Evolutionary conservation across 2,797 vertebrate species (phyloP).

Genomic region (Limnodromus scolopaceus): DNA sequence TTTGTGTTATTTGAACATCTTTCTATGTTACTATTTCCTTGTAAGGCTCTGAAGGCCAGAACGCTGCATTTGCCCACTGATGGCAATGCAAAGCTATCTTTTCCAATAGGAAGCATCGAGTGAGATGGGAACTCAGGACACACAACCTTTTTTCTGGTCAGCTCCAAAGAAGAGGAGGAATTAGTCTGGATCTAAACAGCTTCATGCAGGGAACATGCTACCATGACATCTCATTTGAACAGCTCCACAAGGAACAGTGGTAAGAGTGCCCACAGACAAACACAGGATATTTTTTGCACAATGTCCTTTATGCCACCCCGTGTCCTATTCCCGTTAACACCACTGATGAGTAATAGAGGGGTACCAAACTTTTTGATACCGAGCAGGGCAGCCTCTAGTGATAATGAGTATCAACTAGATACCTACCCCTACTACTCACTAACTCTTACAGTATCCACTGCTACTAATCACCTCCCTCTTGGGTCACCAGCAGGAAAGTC

Average conservation of each 20-base stretch:
- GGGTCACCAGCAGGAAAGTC: not conserved
- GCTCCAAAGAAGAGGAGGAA: not conserved
- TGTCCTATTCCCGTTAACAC: not conserved
- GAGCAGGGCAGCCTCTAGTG: not conserved
- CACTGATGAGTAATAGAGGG: not conserved
- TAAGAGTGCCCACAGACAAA: not conserved
- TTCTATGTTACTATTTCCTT: not conserved
- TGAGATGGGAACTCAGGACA: not conserved
- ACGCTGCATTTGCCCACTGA: not conserved
- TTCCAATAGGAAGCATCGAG: not conserved
- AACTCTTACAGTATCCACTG: not conserved
- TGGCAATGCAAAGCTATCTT: not conserved
- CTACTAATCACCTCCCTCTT: not conserved
- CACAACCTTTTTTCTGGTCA: not conserved
- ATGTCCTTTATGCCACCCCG: not conserved
- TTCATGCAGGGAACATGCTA: not conserved
- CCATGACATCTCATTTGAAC: not conserved
- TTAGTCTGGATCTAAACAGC: not conserved
- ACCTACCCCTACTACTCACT: not conserved
- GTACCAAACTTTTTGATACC: rapidly evolving
- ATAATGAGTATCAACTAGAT: rapidly evolving
- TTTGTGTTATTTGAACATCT: not conserved
- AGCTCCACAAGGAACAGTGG: rapidly evolving
- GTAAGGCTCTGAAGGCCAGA: not conserved
- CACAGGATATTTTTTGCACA: not conserved